A percentile compares a stretch with the other conserved stretches of the same genome.
Evolutionary conservation across 2,797 vertebrate species (phyloP).

Genomic region (Enteromius trimaculatus): DNA sequence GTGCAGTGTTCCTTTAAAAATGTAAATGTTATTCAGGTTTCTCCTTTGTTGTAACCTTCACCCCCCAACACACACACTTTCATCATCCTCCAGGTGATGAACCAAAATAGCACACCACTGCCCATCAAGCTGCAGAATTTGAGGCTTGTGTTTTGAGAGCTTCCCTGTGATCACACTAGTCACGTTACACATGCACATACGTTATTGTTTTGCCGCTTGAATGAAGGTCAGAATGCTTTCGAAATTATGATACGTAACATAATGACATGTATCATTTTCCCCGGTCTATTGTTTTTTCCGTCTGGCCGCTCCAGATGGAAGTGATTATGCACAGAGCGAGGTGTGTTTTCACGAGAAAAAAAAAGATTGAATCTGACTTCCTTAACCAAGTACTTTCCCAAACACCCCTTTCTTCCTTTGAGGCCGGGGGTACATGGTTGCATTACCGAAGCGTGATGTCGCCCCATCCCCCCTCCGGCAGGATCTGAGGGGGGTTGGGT

Average conservation of each 20-base stretch:
- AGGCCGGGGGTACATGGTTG: constrained; percentile 54
- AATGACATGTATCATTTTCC: constrained; percentile 70
- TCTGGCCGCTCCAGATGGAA: constrained; percentile 73
- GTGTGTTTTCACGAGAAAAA: constrained; percentile 64
- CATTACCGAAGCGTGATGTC: constrained; percentile 40
- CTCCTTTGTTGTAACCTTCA: background rate
- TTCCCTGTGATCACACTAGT: constrained; percentile 33
- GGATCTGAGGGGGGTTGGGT: constrained; percentile 41
- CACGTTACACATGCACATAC: constrained; percentile 53
- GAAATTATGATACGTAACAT: constrained; percentile 70
- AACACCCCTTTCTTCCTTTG: constrained; percentile 56
- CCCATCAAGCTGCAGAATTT: background rate
- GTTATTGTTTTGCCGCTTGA: constrained; percentile 60
- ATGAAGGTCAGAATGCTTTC: constrained; percentile 65
- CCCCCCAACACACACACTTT: background rate
- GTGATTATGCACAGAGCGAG: constrained; percentile 72
- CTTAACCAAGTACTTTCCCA: constrained; percentile 64
- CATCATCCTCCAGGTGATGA: constrained; percentile 10
- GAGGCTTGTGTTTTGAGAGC: constrained; percentile 11
- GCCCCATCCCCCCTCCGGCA: constrained; percentile 29
- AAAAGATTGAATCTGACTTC: constrained; percentile 46
- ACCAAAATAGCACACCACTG: background rate
- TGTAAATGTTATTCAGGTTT: background rate
- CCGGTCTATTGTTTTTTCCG: constrained; percentile 69
- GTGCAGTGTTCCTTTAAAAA: background rate